Evolutionary conservation across 2,113 vertebrate genomes (phyloP), one percentile per base, ranked within the genome.

Genomic region (Corapipo altera): DNA sequence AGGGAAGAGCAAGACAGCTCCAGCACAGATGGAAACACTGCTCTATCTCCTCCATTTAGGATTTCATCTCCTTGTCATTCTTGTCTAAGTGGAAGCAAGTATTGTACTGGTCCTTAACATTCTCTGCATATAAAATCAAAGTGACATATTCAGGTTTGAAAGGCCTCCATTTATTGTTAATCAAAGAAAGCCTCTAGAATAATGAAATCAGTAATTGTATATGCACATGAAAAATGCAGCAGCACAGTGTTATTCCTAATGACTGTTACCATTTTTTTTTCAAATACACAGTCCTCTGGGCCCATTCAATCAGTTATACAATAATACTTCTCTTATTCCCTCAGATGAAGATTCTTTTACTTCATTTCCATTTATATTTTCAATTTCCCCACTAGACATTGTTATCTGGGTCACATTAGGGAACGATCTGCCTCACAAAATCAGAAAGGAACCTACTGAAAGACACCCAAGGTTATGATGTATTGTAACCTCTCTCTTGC

Each of bases 301-400:
- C 95, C 96, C 94, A 93, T 97, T 97, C 98, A 96, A 96, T 98
- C 97, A 97, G 94, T 97, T 97, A 96, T 65, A 97, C 97, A 98
- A 98, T 98, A 97, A 98, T 97, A 97, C 95, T 97, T 96, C 92
- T 91, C 89, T 73, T 97, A 91, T 97, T 97, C 91, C 96, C 96
- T 97, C 91, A 97, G 97, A 97, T 96, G 95, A 98, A 96, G 96
- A 95, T 97, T 97, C 96, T 96, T 97, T 97, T 94, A 95, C 97
- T 98, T 98, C 97, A 98, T 99, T 98, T 98, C 97, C 98, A 98
- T 98, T 98, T 98, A 97, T 98, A 97, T 98, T 98, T 98, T 98
- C 98, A 95, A 96, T 98, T 98, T 98, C 95, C 96, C 98, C 97
- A 97, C 97, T 97, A 98, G 98, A 98, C 96, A 71, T 97, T 97